A percentile compares a stretch with the other conserved stretches of the same genome.
Evolutionary conservation across 2,113 vertebrate species (phyloP).

Genomic region (Datnioides undecimradiatus): DNA sequence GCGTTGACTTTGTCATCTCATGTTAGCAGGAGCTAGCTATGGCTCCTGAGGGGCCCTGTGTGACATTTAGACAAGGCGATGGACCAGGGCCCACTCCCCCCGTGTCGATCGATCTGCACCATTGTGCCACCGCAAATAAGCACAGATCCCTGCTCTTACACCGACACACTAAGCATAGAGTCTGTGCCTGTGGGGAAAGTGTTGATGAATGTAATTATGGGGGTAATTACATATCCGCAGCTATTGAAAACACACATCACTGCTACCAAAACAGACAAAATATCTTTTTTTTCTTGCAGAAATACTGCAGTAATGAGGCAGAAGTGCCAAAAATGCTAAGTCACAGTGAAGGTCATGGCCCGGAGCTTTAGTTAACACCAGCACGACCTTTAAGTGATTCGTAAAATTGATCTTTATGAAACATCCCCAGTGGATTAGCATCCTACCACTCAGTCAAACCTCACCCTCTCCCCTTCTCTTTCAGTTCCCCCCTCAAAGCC

Average conservation of each 20-base stretch:
- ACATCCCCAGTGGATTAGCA: conserved; percentile 1
- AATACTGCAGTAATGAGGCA: conserved; percentile 6
- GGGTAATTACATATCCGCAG: conserved; percentile 8
- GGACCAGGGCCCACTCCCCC: conserved; percentile 10
- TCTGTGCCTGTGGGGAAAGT: not conserved
- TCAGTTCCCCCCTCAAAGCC: not conserved
- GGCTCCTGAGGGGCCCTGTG: not conserved
- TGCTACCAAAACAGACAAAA: not conserved
- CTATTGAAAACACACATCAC: conserved; percentile 1
- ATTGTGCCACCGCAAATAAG: conserved; percentile 38
- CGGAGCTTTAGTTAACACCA: conserved; percentile 10
- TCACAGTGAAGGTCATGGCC: not conserved
- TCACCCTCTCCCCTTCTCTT: not conserved
- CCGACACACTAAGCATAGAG: not conserved
- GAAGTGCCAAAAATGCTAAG: not conserved
- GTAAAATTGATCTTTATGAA: conserved; percentile 26
- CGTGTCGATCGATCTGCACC: conserved; percentile 39
- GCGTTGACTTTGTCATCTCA: conserved; percentile 18
- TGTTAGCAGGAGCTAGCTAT: conserved; percentile 21
- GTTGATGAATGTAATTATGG: conserved; percentile 36
- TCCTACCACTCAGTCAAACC: conserved; percentile 12
- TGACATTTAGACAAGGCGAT: conserved; percentile 55
- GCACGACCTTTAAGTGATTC: conserved; percentile 16
- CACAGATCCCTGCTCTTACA: conserved; percentile 12
- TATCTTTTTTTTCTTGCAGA: not conserved